Conservation (phyloP, 2,797 vertebrate genomes). For the Danio albolineatus region DNA sequence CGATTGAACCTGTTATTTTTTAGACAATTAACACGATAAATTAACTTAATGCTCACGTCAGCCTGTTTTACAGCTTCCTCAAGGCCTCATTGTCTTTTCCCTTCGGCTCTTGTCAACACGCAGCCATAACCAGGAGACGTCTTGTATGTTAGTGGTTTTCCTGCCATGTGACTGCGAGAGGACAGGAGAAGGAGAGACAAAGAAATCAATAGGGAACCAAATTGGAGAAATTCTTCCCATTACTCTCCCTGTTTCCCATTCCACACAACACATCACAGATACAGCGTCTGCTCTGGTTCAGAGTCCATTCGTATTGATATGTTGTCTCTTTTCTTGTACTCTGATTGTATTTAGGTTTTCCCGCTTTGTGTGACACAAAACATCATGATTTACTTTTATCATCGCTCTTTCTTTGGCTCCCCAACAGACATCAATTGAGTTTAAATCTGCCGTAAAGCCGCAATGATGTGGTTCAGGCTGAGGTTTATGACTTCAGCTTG, state of each 20-base stretch:
- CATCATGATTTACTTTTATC: constrained; percentile 12
- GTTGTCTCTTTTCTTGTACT: constrained; percentile 29
- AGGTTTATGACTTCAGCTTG: constrained; percentile 39
- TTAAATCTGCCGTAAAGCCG: constrained; percentile 7
- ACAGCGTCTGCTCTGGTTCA: constrained; percentile 43
- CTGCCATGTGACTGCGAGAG: constrained; percentile 58
- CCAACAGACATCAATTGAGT: constrained; percentile 23
- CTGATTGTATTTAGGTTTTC: constrained; percentile 1
- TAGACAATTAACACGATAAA: constrained; percentile 76
- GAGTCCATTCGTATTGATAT: neutral
- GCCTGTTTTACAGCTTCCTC: constrained; percentile 65
- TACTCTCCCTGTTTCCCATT: constrained; percentile 72
- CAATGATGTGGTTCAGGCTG: constrained; percentile 8
- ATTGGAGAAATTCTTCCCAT: constrained; percentile 76
- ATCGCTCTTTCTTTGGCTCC: neutral
- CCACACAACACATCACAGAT: constrained; percentile 59
- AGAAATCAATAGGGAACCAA: constrained; percentile 74
- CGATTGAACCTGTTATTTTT: constrained; percentile 39
- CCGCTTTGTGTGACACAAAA: constrained; percentile 14
- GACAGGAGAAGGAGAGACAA: constrained; percentile 61
- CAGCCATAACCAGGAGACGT: constrained; percentile 26
- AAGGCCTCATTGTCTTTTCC: constrained; percentile 28
- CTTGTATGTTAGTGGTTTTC: constrained; percentile 56
- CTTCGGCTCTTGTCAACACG: constrained; percentile 19
- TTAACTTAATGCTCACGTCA: constrained; percentile 74